Evolutionary conservation across 1,140 invertebrate genomes (phyloP), one percentile per base, ranked within the genome.

Genomic region (Achroia grisella): DNA sequence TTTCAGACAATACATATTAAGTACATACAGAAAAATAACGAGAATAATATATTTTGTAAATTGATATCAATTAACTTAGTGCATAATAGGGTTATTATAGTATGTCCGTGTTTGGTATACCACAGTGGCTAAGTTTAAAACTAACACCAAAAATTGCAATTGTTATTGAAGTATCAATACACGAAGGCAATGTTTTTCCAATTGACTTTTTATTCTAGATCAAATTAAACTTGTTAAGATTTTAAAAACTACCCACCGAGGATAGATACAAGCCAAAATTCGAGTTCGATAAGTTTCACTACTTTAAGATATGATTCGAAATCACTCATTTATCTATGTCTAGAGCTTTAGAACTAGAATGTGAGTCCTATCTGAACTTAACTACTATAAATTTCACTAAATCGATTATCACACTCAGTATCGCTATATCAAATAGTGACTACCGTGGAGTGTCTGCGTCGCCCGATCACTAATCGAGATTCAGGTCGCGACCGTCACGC

Each of bases 271-370:
- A 37, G 35, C 35, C 2, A 37, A 37, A n/a, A 4, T 37, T 37
- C n/a, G 17, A 33, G 35, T 32, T 50, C 14, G n/a, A 30, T 39
- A 45, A 51, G 49, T 51, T 29, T 52, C 41, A 52, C 59, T 63
- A 67, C 57, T 15, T 37, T 71, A 70, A 64, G 75, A 81, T 81
- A 81, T 81, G 75, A 69, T 71, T 75, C 48, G 33, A 62, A 72
- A 79, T 81, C 77, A 81, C 77, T 75, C 62, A 64, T 56, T 60
- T 55, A 47, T 48, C 54, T 55, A 61, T 41, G 14, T 34, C 37
- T 39, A 44, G 30, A 29, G n/a, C n/a, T 43, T 43, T 9, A 23
- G 15, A 41, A 30, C 17, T n/a, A n/a, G n/a, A n/a, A 33, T 12
- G 32, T 2, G 33, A 14, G 33, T 35, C 14, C 33, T 37, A 37